Evolutionary conservation across 2,888 invertebrate genomes (phyloP).

Genomic region (Napeogenes inachia): DNA sequence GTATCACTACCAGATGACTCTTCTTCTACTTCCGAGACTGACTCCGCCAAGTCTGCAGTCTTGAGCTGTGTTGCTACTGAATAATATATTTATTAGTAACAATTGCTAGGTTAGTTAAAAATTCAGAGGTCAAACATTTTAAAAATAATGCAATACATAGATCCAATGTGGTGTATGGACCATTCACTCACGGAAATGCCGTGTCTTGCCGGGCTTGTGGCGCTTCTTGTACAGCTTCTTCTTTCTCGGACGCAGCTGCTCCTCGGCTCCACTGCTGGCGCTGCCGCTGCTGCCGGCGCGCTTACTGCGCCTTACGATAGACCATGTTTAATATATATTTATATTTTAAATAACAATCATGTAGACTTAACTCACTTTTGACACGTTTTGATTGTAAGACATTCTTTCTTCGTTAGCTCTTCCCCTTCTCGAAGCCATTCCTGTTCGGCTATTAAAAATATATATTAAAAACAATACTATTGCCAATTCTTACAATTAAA

Average conservation of each 20-base stretch:
- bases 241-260: slow-evolving; percentile 71
- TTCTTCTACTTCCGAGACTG: slow-evolving; percentile 80
- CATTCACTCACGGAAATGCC: slow-evolving; percentile 71
- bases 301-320: slow-evolving; percentile 53
- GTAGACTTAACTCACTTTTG: slow-evolving; percentile 60
- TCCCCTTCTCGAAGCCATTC: slow-evolving; percentile 74
- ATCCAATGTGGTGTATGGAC: slow-evolving; percentile 35
- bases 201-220: slow-evolving; percentile 72
- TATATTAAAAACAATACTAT: slow-evolving; percentile 21
- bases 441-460: slow-evolving; percentile 59
- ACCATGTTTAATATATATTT: not conserved
- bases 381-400: slow-evolving; percentile 64
- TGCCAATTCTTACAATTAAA: not conserved
- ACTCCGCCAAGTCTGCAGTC: slow-evolving; percentile 73
- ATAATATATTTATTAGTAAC: slow-evolving; percentile 35
- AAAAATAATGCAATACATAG: not conserved
- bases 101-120: not conserved
- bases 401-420: slow-evolving; percentile 68
- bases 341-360: not conserved
- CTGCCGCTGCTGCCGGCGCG: slow-evolving; percentile 73
- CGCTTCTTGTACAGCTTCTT: slow-evolving; percentile 81
- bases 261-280: slow-evolving; percentile 71
- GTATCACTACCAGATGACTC: slow-evolving; percentile 77
- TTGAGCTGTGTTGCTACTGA: slow-evolving; percentile 63
- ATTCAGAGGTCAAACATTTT: too few species aligned